Evolutionary conservation across 1,140 invertebrate genomes (phyloP).

Genomic region (Piezodorus guildinii): DNA sequence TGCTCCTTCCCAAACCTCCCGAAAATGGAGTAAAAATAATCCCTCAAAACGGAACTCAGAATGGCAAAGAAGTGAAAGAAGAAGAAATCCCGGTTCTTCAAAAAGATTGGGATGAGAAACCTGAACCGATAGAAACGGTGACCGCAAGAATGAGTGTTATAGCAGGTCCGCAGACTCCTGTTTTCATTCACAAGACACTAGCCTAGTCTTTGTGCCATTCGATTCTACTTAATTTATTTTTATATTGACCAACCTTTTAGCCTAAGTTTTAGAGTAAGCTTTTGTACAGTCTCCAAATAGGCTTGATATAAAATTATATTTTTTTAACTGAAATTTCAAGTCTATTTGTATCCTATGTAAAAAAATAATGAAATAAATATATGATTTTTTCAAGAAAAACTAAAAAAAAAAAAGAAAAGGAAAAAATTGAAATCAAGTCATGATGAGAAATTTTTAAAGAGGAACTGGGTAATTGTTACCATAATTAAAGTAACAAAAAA

Average conservation of each 20-base stretch:
- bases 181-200: constrained; percentile 22
- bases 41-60: constrained; percentile 18
- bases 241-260: constrained; percentile 12
- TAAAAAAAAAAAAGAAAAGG: too few relatives aligned
- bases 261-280: neutral
- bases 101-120: neutral
- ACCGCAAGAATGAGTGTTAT: constrained; percentile 20
- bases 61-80: constrained; percentile 16
- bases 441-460: too few relatives aligned
- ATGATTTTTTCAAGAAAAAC: too few relatives aligned
- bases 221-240: constrained; percentile 14
- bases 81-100: constrained; percentile 15
- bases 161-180: constrained; percentile 18
- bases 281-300: constrained; percentile 14
- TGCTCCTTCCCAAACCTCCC: constrained; percentile 26
- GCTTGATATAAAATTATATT: constrained; percentile 6
- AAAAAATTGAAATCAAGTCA: too few relatives aligned
- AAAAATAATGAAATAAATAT: neutral
- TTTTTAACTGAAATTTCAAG: constrained; percentile 10
- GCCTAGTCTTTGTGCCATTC: constrained; percentile 10
- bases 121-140: constrained; percentile 14
- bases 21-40: constrained; percentile 25
- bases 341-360: constrained; percentile 4
- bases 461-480: constrained; percentile 11
- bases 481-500: neutral